A percentile compares a stretch with the other conserved stretches of the same genome.
phyloP scores from a whole-genome alignment of 2,888 invertebrate genomes.

The Acrobasis repandana region DNA sequence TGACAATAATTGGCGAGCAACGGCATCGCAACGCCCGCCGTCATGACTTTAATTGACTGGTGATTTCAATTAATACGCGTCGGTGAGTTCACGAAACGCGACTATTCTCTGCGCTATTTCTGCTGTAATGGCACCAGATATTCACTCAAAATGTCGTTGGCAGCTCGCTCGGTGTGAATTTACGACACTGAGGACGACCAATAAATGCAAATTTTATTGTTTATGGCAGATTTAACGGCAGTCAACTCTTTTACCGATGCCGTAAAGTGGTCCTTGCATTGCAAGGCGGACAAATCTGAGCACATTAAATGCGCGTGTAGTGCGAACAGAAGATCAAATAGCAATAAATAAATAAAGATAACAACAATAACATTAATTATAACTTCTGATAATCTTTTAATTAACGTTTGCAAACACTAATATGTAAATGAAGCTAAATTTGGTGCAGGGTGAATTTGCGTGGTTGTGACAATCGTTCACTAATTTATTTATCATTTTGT shows the following conservation, averaged over 20 bases:
- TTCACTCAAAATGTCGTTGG: conserved; percentile 79
- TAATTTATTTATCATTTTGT: conserved; percentile 8
- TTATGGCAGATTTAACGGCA: conserved; percentile 79
- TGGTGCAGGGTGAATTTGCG: neutral
- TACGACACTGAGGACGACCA: conserved; percentile 76
- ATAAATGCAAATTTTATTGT: conserved; percentile 83
- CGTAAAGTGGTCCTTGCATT: conserved; percentile 67
- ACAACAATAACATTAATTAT: neutral
- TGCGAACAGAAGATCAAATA: conserved; percentile 30
- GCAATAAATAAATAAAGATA: conserved; percentile 11
- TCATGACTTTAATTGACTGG: conserved; percentile 72
- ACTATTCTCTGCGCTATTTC: conserved; percentile 53
- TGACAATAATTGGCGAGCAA: conserved; percentile 69
- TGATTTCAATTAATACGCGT: conserved; percentile 75
- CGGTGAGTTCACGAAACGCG: conserved; percentile 63
- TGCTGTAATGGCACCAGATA: conserved; percentile 65
- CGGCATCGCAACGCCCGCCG: conserved; percentile 53
- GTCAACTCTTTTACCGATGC: conserved; percentile 76
- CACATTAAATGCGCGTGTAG: conserved; percentile 39
- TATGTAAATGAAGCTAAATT: conserved; percentile 2
- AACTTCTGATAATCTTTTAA: neutral
- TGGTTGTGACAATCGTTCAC: conserved; percentile 11
- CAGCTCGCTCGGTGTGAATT: conserved; percentile 73
- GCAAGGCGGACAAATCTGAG: conserved; percentile 54
- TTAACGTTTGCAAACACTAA: neutral